A percentile compares a stretch with the other conserved stretches of the same genome.
phyloP scores from a whole-genome alignment of 2,888 invertebrate species.

The Hypomecis punctinalis region DNA sequence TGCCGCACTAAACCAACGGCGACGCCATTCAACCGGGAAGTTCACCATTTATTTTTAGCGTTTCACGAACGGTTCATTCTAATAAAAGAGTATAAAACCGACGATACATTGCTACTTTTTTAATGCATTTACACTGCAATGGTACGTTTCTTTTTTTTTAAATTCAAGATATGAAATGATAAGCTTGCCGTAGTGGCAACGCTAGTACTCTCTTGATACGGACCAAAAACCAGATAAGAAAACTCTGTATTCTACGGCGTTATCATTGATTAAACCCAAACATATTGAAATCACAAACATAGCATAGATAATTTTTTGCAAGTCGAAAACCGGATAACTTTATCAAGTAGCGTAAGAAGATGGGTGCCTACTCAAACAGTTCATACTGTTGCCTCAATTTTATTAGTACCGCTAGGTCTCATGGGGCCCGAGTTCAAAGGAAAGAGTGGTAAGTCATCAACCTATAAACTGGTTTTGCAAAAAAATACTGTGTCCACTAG shows the following conservation, averaged over 20 bases:
- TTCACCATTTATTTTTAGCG: constrained; percentile 83
- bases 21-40: constrained; percentile 85
- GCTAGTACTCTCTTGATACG: background rate
- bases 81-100: constrained; percentile 48
- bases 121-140: background rate
- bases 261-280: constrained; percentile 38
- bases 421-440: constrained; percentile 44
- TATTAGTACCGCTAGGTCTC: constrained; percentile 13
- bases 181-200: background rate
- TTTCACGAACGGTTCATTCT: constrained; percentile 67
- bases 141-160: no score
- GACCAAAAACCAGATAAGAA: constrained; percentile 12
- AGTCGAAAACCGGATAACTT: constrained; percentile 13
- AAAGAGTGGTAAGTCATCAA: constrained; percentile 56
- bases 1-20: constrained; percentile 50
- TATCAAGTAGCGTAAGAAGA: constrained; percentile 4
- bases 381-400: background rate
- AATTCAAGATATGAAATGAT: background rate
- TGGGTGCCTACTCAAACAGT: constrained; percentile 1
- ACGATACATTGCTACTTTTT: background rate
- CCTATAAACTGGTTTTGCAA: constrained; percentile 59
- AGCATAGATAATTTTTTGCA: constrained; percentile 28
- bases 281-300: constrained; percentile 11
- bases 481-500: constrained; percentile 23
- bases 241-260: constrained; percentile 31